Evolutionary conservation across 2,113 vertebrate species (phyloP), one percentile per base, ranked within the genome.

Genomic region (Macquaria australasica): DNA sequence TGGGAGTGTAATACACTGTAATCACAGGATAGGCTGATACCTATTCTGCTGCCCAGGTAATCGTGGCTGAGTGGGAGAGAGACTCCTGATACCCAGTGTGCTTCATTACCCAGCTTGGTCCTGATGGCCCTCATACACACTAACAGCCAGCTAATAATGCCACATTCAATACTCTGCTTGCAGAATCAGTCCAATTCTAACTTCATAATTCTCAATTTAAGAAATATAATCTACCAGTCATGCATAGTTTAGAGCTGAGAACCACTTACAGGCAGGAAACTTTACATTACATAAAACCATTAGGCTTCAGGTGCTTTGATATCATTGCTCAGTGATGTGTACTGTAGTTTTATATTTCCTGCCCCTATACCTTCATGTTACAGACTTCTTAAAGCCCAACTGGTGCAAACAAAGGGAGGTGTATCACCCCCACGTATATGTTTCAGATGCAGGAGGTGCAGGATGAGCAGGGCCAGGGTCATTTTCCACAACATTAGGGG

Each of bases 401-500:
- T 56, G 45, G 41, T 71, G 10, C 72, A 72, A 73, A 89, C 87
- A 88, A 83, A 87, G 45, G 55, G 74, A 71, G 37, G 41, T 39
- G 39, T 21, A 37, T 62, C 56, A 28, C 69, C 76, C 41, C 1
- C 41, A 41, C 15, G 48, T 77, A 53, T 73, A 62, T 77, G 91
- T 90, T 93, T 91, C 90, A 93, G 90, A 89, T 93, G 90, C 82
- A 81, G 84, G 76, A 63, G 92, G 90, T 93, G 90, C 85, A 77
- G 84, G 74, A 72, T 74, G 83, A 90, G 83, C 78, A 64, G 63
- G 56, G 74, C 79, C 58, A 0, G 89, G 89, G 93, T 96, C 92
- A 93, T 95, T 94, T 94, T 95, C 92, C 93, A 93, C 91, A 94
- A 95, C 94, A 95, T 93, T 95, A 94, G 91, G 91, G 94, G 78